Conservation (phyloP, 2,888 invertebrate genomes). For the Fragum sueziense region DNA sequence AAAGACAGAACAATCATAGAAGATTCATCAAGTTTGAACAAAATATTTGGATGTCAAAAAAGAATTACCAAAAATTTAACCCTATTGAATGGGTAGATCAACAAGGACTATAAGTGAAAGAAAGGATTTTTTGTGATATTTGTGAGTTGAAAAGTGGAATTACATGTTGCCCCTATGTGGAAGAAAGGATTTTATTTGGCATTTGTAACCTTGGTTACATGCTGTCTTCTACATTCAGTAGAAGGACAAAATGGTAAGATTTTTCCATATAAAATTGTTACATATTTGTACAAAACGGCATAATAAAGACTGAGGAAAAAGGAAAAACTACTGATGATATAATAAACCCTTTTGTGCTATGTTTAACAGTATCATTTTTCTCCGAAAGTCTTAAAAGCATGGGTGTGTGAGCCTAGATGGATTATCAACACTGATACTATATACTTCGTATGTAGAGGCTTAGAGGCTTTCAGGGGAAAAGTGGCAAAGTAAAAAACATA, state of each 20-base stretch:
- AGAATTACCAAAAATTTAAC: background rate
- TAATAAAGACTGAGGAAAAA: background rate
- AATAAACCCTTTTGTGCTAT: background rate
- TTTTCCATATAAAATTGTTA: background rate
- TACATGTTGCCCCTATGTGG: conserved; percentile 20
- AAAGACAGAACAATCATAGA: background rate
- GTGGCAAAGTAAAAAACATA: no score
- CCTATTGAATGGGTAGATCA: no score
- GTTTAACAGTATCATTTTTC: no score
- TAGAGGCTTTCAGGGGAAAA: no score
- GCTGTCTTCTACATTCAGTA: background rate
- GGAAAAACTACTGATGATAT: background rate
- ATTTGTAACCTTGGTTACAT: conserved; percentile 19
- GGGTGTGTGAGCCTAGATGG: no score
- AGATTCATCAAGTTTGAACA: no score
- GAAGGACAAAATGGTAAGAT: background rate
- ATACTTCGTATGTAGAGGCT: no score
- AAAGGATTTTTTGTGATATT: background rate
- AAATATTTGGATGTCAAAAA: no score
- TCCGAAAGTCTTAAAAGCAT: no score
- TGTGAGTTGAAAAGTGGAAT: background rate
- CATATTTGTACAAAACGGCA: background rate
- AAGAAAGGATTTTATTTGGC: background rate
- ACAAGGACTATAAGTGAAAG: no score
- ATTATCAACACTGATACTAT: no score